These are phyloP conservation scores for Drosophila rubida DNA, from an alignment of 2,888 invertebrate species.

Conservation along the genomic window DNA sequence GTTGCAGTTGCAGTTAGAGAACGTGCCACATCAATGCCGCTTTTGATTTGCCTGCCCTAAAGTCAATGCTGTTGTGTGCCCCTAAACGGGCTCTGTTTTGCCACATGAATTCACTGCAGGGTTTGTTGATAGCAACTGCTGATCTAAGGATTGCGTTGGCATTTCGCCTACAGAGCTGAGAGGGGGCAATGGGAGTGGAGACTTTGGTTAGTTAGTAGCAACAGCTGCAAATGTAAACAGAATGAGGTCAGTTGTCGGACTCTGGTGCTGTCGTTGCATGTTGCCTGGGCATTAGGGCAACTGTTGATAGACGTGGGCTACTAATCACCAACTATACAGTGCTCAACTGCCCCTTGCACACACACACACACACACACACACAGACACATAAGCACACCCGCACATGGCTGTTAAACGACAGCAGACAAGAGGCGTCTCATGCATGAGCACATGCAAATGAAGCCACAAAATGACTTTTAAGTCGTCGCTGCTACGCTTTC, in stretches of 20 bases:
- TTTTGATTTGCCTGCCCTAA: constrained; percentile 43
- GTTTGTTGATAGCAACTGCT: neutral
- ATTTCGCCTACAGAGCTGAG: neutral
- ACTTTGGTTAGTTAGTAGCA: constrained; percentile 50
- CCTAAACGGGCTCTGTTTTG: constrained; percentile 8
- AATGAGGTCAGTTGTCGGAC: constrained; percentile 67
- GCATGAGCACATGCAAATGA: constrained; percentile 62
- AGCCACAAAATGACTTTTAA: constrained; percentile 70
- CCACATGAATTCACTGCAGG: constrained; percentile 38
- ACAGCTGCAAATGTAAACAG: constrained; percentile 71
- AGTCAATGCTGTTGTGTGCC: constrained; percentile 6
- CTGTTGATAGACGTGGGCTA: constrained; percentile 75
- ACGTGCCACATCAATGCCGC: constrained; percentile 49
- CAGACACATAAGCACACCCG: neutral
- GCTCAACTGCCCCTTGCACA: constrained; percentile 10
- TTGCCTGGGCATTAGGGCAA: constrained; percentile 70
- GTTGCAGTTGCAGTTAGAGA: constrained; percentile 32
- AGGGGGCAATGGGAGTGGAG: neutral
- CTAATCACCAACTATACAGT: constrained; percentile 63
- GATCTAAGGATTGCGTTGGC: constrained; percentile 1
- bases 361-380: constrained; percentile 10
- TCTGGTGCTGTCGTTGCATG: constrained; percentile 63
- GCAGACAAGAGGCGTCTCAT: constrained; percentile 18
- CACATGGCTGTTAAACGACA: neutral
- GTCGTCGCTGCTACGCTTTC: constrained; percentile 27